phyloP scores from a whole-genome alignment of 2,797 vertebrate species.

The Esox lucius region DNA sequence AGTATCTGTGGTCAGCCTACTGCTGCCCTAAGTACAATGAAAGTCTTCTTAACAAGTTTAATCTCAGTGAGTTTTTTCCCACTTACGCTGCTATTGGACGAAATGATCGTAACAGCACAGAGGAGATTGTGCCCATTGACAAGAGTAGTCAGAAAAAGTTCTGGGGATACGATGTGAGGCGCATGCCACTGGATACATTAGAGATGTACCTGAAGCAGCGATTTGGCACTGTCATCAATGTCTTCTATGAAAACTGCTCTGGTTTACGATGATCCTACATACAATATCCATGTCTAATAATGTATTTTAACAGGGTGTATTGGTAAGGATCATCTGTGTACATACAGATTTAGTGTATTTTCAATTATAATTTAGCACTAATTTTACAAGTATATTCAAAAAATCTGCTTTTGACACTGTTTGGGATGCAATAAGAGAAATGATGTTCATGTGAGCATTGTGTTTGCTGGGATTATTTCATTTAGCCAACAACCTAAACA shows the following conservation, averaged over 20 bases:
- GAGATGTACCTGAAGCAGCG: conserved; percentile 63
- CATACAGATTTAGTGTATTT: neutral
- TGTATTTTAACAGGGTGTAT: neutral
- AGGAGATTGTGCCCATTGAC: conserved; percentile 69
- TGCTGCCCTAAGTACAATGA: conserved; percentile 65
- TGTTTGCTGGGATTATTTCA: too few relatives aligned
- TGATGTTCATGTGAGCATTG: too few relatives aligned
- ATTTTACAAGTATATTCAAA: too few relatives aligned
- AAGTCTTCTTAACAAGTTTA: conserved; percentile 45
- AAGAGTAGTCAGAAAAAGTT: conserved; percentile 22
- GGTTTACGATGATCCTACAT: conserved; percentile 23
- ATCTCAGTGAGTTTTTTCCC: conserved; percentile 50
- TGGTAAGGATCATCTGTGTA: neutral
- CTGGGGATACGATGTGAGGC: conserved; percentile 64
- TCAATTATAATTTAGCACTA: neutral
- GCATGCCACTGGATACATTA: conserved; percentile 55
- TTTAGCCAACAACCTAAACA: too few relatives aligned
- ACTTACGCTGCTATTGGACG: conserved; percentile 68
- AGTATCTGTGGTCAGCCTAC: conserved; percentile 75
- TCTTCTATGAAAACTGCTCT: conserved; percentile 66
- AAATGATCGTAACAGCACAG: conserved; percentile 69
- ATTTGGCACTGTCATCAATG: conserved; percentile 41
- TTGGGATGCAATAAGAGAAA: too few relatives aligned
- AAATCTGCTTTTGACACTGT: too few relatives aligned
- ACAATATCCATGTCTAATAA: neutral